phyloP scores from a whole-genome alignment of 2,888 invertebrate species.

The Liodrosophila aerea region DNA sequence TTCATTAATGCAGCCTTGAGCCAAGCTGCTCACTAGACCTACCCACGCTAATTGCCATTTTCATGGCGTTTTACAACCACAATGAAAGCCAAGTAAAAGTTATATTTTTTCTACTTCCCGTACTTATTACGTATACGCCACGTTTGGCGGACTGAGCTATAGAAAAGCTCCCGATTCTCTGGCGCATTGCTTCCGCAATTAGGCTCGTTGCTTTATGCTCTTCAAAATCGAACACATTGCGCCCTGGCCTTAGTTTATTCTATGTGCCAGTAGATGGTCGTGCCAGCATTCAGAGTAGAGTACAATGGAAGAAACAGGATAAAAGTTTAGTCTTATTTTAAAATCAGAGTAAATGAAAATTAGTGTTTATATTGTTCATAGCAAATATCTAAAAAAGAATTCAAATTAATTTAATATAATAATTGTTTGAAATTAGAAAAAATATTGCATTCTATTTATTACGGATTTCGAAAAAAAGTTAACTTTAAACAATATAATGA shows the following conservation, averaged over 20 bases:
- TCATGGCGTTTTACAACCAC: slow-evolving; percentile 57
- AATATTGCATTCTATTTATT: too few relatives aligned
- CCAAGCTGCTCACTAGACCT: slow-evolving; percentile 46
- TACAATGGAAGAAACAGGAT: slow-evolving; percentile 26
- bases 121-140: slow-evolving; percentile 17
- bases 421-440: too few relatives aligned
- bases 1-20: slow-evolving; percentile 70
- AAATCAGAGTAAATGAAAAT: too few relatives aligned
- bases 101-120: slow-evolving; percentile 31
- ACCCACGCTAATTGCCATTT: slow-evolving; percentile 68
- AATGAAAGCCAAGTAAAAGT: slow-evolving; percentile 38
- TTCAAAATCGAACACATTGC: slow-evolving; percentile 41
- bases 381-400: too few relatives aligned
- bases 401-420: too few relatives aligned
- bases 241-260: slow-evolving; percentile 36
- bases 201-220: slow-evolving; percentile 71
- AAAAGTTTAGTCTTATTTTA: too few relatives aligned
- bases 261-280: slow-evolving; percentile 24
- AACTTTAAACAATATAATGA: too few relatives aligned
- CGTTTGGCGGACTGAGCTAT: slow-evolving; percentile 30
- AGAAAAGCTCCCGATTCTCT: slow-evolving; percentile 70
- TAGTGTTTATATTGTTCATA: too few relatives aligned
- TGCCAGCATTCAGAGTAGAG: slow-evolving; percentile 7
- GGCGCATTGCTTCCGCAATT: slow-evolving; percentile 80
- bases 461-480: too few relatives aligned